Conservation (phyloP, 2,888 invertebrate genomes). For the Colostygia pectinataria region DNA sequence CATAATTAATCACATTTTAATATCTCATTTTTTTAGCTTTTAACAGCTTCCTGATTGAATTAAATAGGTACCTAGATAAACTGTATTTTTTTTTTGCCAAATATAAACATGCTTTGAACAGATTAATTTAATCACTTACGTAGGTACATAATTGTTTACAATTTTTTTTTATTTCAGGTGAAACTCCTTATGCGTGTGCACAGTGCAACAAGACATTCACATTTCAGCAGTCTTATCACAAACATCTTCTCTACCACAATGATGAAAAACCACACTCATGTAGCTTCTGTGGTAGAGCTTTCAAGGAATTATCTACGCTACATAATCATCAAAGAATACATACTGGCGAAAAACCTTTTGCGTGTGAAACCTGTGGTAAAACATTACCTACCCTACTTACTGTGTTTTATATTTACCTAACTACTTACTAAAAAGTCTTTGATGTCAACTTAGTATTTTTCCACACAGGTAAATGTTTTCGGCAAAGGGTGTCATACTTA, state of each 20-base stretch:
- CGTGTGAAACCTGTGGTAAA: constrained; percentile 93
- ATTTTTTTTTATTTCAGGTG: constrained; percentile 78
- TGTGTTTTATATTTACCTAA: not conserved
- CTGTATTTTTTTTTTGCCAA: too few relatives aligned
- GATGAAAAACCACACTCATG: constrained; percentile 92
- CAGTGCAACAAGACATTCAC: constrained; percentile 93
- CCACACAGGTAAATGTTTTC: constrained; percentile 90
- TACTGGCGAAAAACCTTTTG: constrained; percentile 93
- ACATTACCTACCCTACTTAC: too few relatives aligned
- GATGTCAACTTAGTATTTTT: not conserved
- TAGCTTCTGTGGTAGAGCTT: constrained; percentile 89
- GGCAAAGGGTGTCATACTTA: constrained; percentile 92
- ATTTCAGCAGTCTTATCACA: constrained; percentile 95
- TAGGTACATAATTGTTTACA: not conserved
- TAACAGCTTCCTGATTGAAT: constrained; percentile 8
- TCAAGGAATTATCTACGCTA: constrained; percentile 93
- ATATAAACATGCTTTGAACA: too few relatives aligned
- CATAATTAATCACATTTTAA: constrained; percentile 22
- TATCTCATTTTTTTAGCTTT: constrained; percentile 12
- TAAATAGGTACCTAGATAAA: not conserved
- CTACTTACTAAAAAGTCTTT: not conserved
- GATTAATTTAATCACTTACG: too few relatives aligned
- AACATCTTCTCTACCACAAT: constrained; percentile 93
- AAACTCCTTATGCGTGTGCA: constrained; percentile 92
- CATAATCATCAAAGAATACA: constrained; percentile 94